Conservation (phyloP, 2,888 invertebrate genomes). For the Caenorhabditis afra region DNA sequence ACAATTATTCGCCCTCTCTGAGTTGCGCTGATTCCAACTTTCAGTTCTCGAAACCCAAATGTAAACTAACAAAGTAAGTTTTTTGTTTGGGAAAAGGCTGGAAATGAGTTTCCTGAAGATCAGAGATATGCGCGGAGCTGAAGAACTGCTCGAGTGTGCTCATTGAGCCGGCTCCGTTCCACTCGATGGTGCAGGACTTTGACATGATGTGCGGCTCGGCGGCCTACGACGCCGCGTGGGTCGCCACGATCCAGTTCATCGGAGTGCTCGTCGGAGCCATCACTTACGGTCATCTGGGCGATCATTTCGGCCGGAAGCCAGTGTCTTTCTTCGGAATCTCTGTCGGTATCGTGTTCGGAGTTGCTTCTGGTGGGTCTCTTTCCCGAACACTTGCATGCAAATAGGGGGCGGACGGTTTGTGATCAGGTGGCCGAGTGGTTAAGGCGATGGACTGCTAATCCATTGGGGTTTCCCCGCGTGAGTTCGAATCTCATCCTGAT, state of each 20-base stretch:
- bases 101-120: conserved; percentile 28
- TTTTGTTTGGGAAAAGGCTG: background rate
- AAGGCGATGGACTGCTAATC: conserved; percentile 81
- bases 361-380: conserved; percentile 56
- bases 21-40: conserved; percentile 57
- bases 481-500: conserved; percentile 79
- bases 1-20: conserved; percentile 60
- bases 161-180: conserved; percentile 49
- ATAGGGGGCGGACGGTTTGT: background rate
- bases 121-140: conserved; percentile 54
- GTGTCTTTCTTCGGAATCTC: conserved; percentile 64
- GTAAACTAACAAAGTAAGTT: conserved; percentile 62
- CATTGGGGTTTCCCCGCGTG: conserved; percentile 79
- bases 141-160: conserved; percentile 38
- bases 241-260: conserved; percentile 68
- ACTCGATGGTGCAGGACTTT: conserved; percentile 67
- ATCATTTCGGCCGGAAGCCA: conserved; percentile 65
- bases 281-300: conserved; percentile 67
- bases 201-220: conserved; percentile 57
- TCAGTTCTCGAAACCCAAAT: conserved; percentile 57
- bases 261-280: conserved; percentile 69
- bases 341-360: conserved; percentile 61
- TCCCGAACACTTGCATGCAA: background rate
- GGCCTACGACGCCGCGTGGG: conserved; percentile 67
- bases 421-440: conserved; percentile 80